Conservation (phyloP, 2,888 invertebrate genomes). For the Polydesmus complanatus region DNA sequence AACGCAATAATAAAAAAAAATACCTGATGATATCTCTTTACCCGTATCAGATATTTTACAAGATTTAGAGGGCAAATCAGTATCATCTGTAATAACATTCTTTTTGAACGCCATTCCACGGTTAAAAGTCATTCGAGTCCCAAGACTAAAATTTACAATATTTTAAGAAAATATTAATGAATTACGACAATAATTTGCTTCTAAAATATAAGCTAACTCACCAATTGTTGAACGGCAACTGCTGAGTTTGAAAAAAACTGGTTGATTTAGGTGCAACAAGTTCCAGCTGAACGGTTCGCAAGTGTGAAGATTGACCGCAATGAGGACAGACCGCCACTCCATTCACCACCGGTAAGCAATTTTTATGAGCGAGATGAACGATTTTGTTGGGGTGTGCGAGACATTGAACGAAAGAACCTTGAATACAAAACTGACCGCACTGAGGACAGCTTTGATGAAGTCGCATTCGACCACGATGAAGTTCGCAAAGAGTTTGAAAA, state of each 20-base stretch:
- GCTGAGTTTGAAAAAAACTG: slow-evolving; percentile 46
- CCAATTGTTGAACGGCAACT: slow-evolving; percentile 27
- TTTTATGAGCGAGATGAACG: slow-evolving; percentile 68
- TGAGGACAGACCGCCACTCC: slow-evolving; percentile 52
- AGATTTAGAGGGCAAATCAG: slow-evolving; percentile 10
- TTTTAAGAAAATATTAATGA: slow-evolving; percentile 6
- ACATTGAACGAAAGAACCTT: slow-evolving; percentile 76
- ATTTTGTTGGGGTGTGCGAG: slow-evolving; percentile 33
- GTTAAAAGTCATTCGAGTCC: slow-evolving; percentile 43
- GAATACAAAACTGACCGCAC: slow-evolving; percentile 79
- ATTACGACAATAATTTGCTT: background rate
- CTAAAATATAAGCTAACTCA: slow-evolving; percentile 22
- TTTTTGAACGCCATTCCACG: slow-evolving; percentile 19
- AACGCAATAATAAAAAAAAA: background rate
- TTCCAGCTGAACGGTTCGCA: slow-evolving; percentile 44
- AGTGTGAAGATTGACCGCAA: slow-evolving; percentile 47
- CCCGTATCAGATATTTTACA: slow-evolving; percentile 21
- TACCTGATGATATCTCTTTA: slow-evolving; percentile 23
- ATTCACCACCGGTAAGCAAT: slow-evolving; percentile 46
- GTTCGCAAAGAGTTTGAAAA: slow-evolving; percentile 61
- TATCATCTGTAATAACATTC: slow-evolving; percentile 16
- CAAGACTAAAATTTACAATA: slow-evolving; percentile 36
- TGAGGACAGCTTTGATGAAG: slow-evolving; percentile 79
- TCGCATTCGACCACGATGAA: slow-evolving; percentile 58
- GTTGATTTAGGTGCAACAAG: slow-evolving; percentile 49